Conservation (phyloP, 1,140 invertebrate species). For the Trigoniulus corallinus region DNA sequence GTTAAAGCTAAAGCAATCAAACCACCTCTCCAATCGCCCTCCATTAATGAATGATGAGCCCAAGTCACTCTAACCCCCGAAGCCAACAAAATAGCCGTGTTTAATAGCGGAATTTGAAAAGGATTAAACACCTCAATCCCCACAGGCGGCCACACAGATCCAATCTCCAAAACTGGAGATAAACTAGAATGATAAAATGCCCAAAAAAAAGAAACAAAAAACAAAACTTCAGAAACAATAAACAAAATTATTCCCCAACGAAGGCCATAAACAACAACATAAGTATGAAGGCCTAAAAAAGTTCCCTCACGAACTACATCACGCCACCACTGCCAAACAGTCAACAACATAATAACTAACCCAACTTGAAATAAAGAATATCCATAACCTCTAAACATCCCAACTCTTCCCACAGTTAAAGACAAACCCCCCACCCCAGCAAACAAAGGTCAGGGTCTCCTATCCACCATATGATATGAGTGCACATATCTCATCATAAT, state of each 20-base stretch:
- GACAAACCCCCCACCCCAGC: neutral
- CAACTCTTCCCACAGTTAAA: neutral
- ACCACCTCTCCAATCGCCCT: conserved; percentile 29
- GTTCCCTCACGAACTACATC: conserved; percentile 27
- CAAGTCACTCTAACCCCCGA: conserved; percentile 38
- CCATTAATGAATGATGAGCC: conserved; percentile 35
- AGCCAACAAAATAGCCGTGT: conserved; percentile 38
- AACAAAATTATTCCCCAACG: conserved; percentile 41
- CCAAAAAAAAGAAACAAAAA: conserved; percentile 44
- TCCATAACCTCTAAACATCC: neutral
- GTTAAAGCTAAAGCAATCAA: conserved; percentile 31
- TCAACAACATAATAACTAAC: conserved; percentile 27
- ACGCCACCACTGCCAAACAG: conserved; percentile 43
- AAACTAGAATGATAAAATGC: conserved; percentile 43
- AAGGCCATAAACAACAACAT: conserved; percentile 29
- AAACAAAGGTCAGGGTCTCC: conserved; percentile 8
- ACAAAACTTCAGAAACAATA: conserved; percentile 43
- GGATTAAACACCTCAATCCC: conserved; percentile 41
- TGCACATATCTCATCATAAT: conserved; percentile 2
- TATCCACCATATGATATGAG: conserved; percentile 7
- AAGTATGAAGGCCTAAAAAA: conserved; percentile 28
- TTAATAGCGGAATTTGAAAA: conserved; percentile 40
- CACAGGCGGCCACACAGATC: conserved; percentile 35
- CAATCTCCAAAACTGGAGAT: conserved; percentile 40
- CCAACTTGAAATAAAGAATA: conserved; percentile 25